Conservation (phyloP, 2,113 vertebrate species). For the Ciconia stormi region DNA sequence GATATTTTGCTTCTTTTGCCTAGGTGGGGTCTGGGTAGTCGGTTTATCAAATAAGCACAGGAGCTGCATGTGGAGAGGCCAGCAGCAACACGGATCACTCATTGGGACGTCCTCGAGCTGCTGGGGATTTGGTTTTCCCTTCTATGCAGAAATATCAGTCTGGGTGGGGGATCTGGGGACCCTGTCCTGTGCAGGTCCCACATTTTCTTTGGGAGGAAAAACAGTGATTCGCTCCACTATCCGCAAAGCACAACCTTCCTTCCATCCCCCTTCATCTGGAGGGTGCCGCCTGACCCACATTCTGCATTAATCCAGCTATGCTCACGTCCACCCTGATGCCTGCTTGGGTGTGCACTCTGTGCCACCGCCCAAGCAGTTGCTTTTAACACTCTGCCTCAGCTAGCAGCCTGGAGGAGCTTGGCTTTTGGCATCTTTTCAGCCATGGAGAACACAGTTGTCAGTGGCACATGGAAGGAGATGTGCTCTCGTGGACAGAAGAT, state of each 20-base stretch:
- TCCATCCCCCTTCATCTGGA: neutral
- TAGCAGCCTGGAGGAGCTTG: neutral
- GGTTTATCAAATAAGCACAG: neutral
- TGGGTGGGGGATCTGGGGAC: neutral
- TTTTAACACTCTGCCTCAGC: neutral
- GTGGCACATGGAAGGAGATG: neutral
- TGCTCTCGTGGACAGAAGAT: neutral
- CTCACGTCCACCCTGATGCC: neutral
- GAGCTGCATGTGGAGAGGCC: neutral
- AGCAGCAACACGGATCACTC: neutral
- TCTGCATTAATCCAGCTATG: neutral
- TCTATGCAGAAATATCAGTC: neutral
- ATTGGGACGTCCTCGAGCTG: neutral
- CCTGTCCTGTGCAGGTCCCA: neutral
- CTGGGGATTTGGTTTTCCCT: neutral
- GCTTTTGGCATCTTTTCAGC: neutral
- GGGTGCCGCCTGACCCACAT: neutral
- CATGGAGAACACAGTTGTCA: neutral
- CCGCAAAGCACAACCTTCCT: neutral
- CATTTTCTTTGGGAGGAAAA: neutral
- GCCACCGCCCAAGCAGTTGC: neutral
- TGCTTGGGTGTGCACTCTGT: rapidly evolving
- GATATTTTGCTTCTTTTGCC: neutral
- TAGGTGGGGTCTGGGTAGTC: neutral
- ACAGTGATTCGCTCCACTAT: neutral